Conservation (phyloP, 92 coral and sea anemone species). For the Pocillopora grandis region DNA sequence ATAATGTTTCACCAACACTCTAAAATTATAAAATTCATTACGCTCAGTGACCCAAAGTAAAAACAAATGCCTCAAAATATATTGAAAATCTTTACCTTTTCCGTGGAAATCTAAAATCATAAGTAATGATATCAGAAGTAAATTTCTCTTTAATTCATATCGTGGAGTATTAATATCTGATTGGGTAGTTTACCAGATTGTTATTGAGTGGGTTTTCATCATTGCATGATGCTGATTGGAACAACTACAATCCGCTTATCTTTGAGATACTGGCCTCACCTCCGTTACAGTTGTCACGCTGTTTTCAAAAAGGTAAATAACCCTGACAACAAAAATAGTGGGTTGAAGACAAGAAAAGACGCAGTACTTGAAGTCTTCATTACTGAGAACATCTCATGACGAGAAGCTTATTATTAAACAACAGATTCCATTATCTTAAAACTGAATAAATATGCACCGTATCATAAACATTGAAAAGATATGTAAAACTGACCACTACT, state of each 20-base stretch:
- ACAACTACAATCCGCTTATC: neutral
- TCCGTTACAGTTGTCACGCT: conserved; percentile 11
- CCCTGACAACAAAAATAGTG: too few species aligned
- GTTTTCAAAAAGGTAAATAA: neutral
- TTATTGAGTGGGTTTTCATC: neutral
- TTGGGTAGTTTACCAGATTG: neutral
- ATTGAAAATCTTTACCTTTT: too few species aligned
- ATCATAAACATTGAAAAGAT: too few species aligned
- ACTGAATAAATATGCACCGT: too few species aligned
- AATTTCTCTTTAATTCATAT: neutral
- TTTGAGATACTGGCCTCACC: neutral
- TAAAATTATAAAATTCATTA: too few species aligned
- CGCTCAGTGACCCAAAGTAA: neutral
- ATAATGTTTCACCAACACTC: too few species aligned
- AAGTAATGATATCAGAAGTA: neutral
- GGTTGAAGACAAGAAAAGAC: too few species aligned
- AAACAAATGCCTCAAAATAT: neutral
- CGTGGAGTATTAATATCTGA: neutral
- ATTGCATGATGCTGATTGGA: neutral
- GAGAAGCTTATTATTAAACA: too few species aligned
- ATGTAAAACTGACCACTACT: too few species aligned
- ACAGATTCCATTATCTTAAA: too few species aligned
- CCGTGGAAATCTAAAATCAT: neutral
- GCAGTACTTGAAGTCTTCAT: too few species aligned
- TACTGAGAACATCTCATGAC: too few species aligned